Evolutionary conservation across 2,113 vertebrate genomes (phyloP).

Genomic region (Planiliza haematocheilus): DNA sequence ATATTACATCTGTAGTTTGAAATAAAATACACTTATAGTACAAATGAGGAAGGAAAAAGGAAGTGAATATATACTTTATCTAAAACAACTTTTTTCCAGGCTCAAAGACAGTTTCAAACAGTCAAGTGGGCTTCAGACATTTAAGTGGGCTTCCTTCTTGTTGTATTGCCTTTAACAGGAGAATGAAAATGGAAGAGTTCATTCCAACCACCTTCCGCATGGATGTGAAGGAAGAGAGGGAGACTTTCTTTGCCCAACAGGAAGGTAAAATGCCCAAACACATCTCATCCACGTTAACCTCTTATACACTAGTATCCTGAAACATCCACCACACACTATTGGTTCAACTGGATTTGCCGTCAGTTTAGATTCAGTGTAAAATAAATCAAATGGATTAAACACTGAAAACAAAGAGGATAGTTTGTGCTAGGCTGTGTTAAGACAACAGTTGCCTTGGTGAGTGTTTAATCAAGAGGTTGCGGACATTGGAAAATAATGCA

Average conservation of each 20-base stretch:
- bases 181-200: constrained; percentile 88
- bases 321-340: constrained; percentile 7
- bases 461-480: constrained; percentile 66
- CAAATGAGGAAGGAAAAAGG: too few species aligned
- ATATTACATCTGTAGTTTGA: too few species aligned
- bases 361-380: constrained; percentile 6
- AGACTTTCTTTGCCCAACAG: constrained; percentile 85
- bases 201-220: constrained; percentile 89
- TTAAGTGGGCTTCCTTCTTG: not conserved
- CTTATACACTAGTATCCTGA: not conserved
- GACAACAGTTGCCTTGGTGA: constrained; percentile 62
- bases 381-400: constrained; percentile 6
- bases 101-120: too few species aligned
- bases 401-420: constrained; percentile 21
- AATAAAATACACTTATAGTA: too few species aligned
- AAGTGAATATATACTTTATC: too few species aligned
- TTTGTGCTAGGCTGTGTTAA: constrained; percentile 39
- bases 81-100: too few species aligned
- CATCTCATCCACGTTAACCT: not conserved
- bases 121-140: too few species aligned
- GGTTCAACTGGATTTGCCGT: constrained; percentile 44
- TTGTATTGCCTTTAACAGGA: constrained; percentile 67
- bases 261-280: constrained; percentile 77
- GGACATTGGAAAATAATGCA: constrained; percentile 71
- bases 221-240: constrained; percentile 86